Conservation (phyloP, 2,888 invertebrate species). For the Melanchra persicariae region DNA sequence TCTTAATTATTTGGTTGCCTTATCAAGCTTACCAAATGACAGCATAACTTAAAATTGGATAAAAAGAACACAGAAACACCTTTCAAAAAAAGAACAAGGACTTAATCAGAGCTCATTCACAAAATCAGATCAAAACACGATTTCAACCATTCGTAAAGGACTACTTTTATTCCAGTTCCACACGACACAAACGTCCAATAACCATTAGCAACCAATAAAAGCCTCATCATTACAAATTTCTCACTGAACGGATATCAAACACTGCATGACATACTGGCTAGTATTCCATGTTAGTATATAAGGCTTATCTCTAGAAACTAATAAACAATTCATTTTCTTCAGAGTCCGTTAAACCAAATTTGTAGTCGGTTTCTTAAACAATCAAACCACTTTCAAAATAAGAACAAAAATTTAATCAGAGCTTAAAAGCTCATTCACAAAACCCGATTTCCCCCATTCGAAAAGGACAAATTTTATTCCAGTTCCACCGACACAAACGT, state of each 20-base stretch:
- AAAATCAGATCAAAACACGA: not conserved
- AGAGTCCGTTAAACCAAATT: not conserved
- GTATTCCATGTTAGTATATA: constrained; percentile 68
- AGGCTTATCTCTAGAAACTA: not conserved
- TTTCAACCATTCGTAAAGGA: not conserved
- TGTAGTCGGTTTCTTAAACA: not conserved
- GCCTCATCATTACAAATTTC: constrained; percentile 57
- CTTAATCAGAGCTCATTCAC: constrained; percentile 17
- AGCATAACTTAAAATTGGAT: too few relatives aligned
- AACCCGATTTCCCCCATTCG: not conserved
- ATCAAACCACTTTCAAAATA: not conserved
- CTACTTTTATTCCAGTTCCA: constrained; percentile 7
- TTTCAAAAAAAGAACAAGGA: too few relatives aligned
- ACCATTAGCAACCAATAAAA: constrained; percentile 51
- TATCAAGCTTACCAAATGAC: not conserved
- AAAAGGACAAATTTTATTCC: constrained; percentile 17
- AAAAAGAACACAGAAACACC: too few relatives aligned
- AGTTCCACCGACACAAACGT: constrained; percentile 13
- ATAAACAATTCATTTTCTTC: not conserved
- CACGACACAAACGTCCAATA: constrained; percentile 23
- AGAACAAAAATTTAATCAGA: not conserved
- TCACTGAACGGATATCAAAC: constrained; percentile 67
- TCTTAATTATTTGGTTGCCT: not conserved
- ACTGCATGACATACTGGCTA: constrained; percentile 71
- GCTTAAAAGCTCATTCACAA: constrained; percentile 9